Evolutionary conservation across 1,140 invertebrate genomes (phyloP).

Genomic region (Drosophila malerkotliana): DNA sequence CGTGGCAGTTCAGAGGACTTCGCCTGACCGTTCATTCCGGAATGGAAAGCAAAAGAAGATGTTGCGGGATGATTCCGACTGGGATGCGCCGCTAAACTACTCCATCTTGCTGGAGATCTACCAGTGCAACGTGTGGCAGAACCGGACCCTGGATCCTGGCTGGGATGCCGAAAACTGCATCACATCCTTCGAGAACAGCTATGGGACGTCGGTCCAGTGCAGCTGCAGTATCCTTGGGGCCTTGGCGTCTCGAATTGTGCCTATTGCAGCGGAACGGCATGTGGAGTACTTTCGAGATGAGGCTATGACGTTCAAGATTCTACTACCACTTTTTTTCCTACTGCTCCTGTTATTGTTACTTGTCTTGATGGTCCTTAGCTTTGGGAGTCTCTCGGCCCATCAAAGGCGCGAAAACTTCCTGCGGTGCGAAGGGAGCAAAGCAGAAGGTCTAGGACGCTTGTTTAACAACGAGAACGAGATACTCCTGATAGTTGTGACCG

Average conservation of each 20-base stretch:
- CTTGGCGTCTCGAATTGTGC: constrained; percentile 31
- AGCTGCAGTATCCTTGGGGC: constrained; percentile 19
- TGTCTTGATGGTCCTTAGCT: neutral
- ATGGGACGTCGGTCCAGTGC: constrained; percentile 10
- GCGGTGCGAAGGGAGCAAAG: neutral
- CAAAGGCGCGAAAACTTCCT: neutral
- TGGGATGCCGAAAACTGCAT: constrained; percentile 25
- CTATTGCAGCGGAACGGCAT: constrained; percentile 5
- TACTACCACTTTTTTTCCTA: neutral
- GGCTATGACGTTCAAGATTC: neutral
- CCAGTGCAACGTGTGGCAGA: constrained; percentile 26
- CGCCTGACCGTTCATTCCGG: neutral
- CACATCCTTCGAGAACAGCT: constrained; percentile 9
- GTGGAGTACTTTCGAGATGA: neutral
- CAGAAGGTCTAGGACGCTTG: rapidly evolving
- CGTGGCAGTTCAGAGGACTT: constrained; percentile 7
- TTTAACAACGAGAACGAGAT: neutral
- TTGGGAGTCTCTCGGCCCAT: neutral
- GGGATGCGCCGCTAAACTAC: neutral
- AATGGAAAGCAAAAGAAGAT: neutral
- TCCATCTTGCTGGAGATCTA: constrained; percentile 32
- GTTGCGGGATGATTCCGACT: neutral
- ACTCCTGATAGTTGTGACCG: constrained; percentile 25
- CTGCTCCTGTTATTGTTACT: constrained; percentile 1
- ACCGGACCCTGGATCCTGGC: constrained; percentile 15